Evolutionary conservation across 2,113 vertebrate species (phyloP), one percentile per base, ranked within the genome.

Genomic region (Perca flavescens): DNA sequence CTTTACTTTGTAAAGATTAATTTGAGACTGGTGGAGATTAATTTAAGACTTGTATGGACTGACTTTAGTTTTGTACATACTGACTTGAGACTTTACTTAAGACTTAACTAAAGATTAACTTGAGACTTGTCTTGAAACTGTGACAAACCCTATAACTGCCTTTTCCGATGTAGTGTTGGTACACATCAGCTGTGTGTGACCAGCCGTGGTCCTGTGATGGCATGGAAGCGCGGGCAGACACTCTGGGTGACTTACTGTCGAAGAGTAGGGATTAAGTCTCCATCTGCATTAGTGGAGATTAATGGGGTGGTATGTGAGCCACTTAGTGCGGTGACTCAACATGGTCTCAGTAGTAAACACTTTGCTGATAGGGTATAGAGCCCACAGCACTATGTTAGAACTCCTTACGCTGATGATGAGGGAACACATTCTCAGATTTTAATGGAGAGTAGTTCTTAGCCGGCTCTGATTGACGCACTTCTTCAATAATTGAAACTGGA

Each of bases 241-340:
- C 43, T 64, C 40, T 3, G 81, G 31, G 9, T 62, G 49, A 82
- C 61, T 77, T 7, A 71, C 75, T 75, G 57, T 88, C 34, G 21
- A 85, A 83, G 72, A 88, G 84, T 2, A 17, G 62, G 86, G 92
- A 94, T 93, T 92, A 93, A 53, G 71, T 76, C 68, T 83, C 82
- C 87, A 91, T 90, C 87, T 90, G 91, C 47, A 83, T 89, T 90
- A 89, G 92, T 87, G 79, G 85, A 91, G 88, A 91, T 91, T 92
- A 93, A 91, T 89, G 88, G 80, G 36, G 74, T 64, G 69, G 71
- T 22, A 71, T 91, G 85, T 73, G 83, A 86, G 68, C 74, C 75
- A 73, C 86, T 90, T 82, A 80, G 61, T 16, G 15, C 28, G 11
- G 60, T 54, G 79, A 74, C 82, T 86, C 56, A 22, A 61, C 49